Evolutionary conservation across 37 sponge, comb jelly and placozoan genomes (phyloP), one percentile per base, ranked within the genome.

Genomic region (Eunapius fragilis): DNA sequence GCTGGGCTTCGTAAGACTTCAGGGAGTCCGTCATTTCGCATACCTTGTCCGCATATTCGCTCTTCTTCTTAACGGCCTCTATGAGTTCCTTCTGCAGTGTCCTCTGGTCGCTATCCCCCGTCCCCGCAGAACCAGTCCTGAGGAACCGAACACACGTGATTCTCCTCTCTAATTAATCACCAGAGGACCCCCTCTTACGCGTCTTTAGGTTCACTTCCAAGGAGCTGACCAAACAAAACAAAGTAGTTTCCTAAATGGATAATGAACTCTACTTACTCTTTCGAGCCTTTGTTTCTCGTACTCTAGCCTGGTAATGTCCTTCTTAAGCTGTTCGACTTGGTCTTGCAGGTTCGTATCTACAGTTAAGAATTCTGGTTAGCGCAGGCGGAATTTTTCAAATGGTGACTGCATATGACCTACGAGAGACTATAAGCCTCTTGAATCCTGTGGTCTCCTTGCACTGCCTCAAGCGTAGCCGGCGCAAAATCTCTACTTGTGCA

Each of bases 281-380:
- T 86, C 82, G 19, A 86, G 83, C 79, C 86, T 79, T 70, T 90
- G 68, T 70, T 90, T 90, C 35, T 86, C 75, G 82, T 77, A 90
- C 34, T 90, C 87, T 24, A 90, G 68, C 25, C 87, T 34, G 0
- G 78, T 90, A 37, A 78, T 90, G 27, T 90, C 79, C 45, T 49
- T 81, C 68, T 32, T 80, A 67, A 82, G 37, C 2, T 71, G 37
- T 7, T 86, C 86, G 2, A 86, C 82, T 35, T 90, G 91, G 0
- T 86, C 86, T 31, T 73, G 82, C 7, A 90, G 81, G 25, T 81
- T 85, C 25, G 73, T 78, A 70, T 90, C 91, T 90, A 75, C n/a
- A 37, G 58, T 31, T 80, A 72, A 34, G 26, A 28, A 58, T 24
- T 71, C 47, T 3, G 31, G 13, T 2, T 31, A 58, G 7, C 12